Evolutionary conservation across 2,113 vertebrate species (phyloP), one percentile per base, ranked within the genome.

Genomic region (Catharus fuscescens): DNA sequence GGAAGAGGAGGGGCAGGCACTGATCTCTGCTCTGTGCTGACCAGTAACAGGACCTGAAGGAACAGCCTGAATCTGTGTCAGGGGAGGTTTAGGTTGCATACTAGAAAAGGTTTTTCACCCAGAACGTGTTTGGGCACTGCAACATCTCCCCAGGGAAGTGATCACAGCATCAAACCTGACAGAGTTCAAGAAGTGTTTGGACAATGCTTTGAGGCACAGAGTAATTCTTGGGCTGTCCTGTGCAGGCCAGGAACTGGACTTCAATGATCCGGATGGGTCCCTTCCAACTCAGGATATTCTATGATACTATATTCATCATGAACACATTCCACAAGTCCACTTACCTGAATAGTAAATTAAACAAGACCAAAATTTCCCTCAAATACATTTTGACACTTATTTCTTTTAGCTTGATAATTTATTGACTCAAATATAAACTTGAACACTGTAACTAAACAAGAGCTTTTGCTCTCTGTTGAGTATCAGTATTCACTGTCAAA

Each of bases 41-140:
- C 5, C 48, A 36, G 31, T 7, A 26, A 73, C 8, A 48, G 14
- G 7, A 50, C 11, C 2, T 0, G 0, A 26, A 20, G 21, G 13
- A 36, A 36, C 34, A 36, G 26, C 20, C 18, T 80, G 26, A 50
- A 18, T 4, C 2, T 42, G 31, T 14, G 17, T 10, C 6, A 29
- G 14, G 5, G 9, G 8, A 50, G 6, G 5, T 36, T 71, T 48
- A 71, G 11, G 11, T 5, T 64, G 9, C 34, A 65, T 36, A 36
- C 8, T 8, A 36, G 34, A 36, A 36, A 36, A 50, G 3, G 2
- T 65, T 44, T 8, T 57, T 73, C 5, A 23, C 2, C 8, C 32
- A 52, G 21, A 59, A 26, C 1, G 4, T 12, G 14, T 1, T 0
- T 59, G 44, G 34, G 18, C 12, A 36, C 21, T 59, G 44, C 21